phyloP scores from a whole-genome alignment of 2,888 invertebrate species.

The Diachrysia chrysitis region DNA sequence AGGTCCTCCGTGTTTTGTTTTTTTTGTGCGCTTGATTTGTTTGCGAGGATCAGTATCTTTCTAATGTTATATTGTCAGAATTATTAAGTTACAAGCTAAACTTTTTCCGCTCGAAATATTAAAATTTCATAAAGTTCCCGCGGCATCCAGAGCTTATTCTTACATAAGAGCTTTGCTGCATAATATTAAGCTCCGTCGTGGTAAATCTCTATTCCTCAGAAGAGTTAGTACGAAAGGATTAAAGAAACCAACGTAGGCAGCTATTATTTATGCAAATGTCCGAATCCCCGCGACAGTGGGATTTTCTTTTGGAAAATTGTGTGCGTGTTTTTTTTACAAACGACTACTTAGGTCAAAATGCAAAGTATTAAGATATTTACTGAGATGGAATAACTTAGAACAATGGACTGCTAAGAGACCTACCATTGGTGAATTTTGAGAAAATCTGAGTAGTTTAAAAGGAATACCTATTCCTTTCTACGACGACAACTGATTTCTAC shows the following conservation, averaged over 20 bases:
- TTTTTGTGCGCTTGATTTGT: neutral
- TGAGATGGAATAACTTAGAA: slow-evolving; percentile 2
- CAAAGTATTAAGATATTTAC: slow-evolving; percentile 6
- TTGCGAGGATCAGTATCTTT: slow-evolving; percentile 10
- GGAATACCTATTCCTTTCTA: no score
- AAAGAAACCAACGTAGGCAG: slow-evolving; percentile 53
- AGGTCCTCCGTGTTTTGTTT: neutral
- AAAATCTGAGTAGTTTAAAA: no score
- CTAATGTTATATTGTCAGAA: slow-evolving; percentile 46
- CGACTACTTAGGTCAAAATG: slow-evolving; percentile 17
- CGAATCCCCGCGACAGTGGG: slow-evolving; percentile 21
- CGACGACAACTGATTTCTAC: no score
- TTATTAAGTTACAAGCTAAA: slow-evolving; percentile 63
- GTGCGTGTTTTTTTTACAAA: slow-evolving; percentile 19
- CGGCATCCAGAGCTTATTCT: slow-evolving; percentile 75
- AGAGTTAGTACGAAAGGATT: slow-evolving; percentile 71
- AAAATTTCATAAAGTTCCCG: slow-evolving; percentile 80
- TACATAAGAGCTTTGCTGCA: slow-evolving; percentile 73
- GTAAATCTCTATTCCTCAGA: slow-evolving; percentile 75
- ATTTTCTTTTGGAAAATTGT: slow-evolving; percentile 32
- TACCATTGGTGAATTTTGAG: neutral
- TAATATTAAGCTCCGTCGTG: slow-evolving; percentile 76
- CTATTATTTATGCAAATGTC: slow-evolving; percentile 63
- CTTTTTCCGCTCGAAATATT: slow-evolving; percentile 72
- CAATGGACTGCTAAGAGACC: neutral